These are phyloP conservation scores for Caenorhabditis plicata DNA, from an alignment of 2,888 invertebrate genomes.

Conservation along the genomic window DNA sequence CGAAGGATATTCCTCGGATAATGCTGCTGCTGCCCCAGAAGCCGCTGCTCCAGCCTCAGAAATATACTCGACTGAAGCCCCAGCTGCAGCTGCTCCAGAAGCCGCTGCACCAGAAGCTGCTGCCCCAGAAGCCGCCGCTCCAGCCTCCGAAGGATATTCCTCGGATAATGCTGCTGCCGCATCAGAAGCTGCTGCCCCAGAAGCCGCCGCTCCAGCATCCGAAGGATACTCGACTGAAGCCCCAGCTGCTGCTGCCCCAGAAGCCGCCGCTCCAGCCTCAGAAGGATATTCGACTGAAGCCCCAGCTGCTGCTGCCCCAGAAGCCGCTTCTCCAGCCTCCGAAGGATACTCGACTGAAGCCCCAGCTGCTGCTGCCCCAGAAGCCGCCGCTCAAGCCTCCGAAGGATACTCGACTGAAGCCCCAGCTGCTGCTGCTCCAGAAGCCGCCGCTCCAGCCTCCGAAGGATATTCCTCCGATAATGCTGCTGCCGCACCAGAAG, in stretches of 20 bases:
- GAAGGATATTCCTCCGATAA: constrained; percentile 5
- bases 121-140: background rate
- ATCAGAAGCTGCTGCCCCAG: constrained; percentile 5
- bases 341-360: constrained; percentile 17
- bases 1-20: too few species aligned
- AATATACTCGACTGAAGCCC: constrained; percentile 5
- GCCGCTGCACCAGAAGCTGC: too few species aligned
- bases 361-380: too few species aligned
- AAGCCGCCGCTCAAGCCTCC: constrained; percentile 11
- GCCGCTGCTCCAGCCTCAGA: constrained; percentile 8
- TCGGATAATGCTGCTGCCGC: too few species aligned
- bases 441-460: constrained; percentile 8
- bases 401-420: too few species aligned
- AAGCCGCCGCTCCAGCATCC: constrained; percentile 6
- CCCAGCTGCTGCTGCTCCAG: constrained; percentile 7
- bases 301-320: constrained; percentile 8
- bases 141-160: background rate
- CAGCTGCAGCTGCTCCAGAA: constrained; percentile 8
- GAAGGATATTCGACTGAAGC: constrained; percentile 10
- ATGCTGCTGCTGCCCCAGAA: constrained; percentile 3
- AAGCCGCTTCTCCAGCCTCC: constrained; percentile 18
- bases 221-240: too few species aligned
- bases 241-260: constrained; percentile 7
- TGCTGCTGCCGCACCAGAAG: constrained; percentile 7
- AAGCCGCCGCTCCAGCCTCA: background rate